Conservation (phyloP, 2,888 invertebrate genomes). For the Latrodectus elegans region DNA sequence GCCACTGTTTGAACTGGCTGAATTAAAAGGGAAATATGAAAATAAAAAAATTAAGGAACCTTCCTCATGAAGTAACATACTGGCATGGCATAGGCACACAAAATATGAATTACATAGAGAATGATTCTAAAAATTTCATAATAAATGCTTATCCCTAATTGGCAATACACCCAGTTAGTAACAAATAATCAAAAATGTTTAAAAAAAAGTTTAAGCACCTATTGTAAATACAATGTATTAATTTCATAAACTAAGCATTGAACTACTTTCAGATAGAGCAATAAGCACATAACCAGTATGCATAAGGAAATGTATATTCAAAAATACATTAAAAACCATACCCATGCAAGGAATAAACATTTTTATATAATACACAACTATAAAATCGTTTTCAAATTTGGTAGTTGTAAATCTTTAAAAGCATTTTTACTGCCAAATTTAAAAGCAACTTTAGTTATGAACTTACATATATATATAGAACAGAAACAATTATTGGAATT, state of each 20-base stretch:
- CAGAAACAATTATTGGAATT: too few species aligned
- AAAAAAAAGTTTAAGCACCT: neutral
- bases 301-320: constrained; percentile 23
- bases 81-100: constrained; percentile 68
- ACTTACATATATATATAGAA: too few species aligned
- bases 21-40: constrained; percentile 18
- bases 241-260: neutral
- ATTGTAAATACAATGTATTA: neutral
- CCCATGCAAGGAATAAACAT: constrained; percentile 25
- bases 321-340: constrained; percentile 18
- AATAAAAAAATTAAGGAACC: constrained; percentile 48
- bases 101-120: constrained; percentile 30
- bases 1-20: constrained; percentile 62
- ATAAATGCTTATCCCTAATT: neutral
- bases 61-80: constrained; percentile 61
- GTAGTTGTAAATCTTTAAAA: neutral
- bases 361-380: constrained; percentile 5
- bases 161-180: neutral
- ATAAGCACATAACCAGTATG: constrained; percentile 41
- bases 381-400: neutral
- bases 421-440: neutral
- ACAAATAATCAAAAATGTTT: neutral
- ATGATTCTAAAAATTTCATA: constrained; percentile 8
- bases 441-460: neutral
- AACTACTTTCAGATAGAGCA: neutral